Percentiles rank a stretch among this genome's conserved stretches.
Conservation (phyloP, 2,113 vertebrate genomes). For the Chloebia gouldiae region DNA sequence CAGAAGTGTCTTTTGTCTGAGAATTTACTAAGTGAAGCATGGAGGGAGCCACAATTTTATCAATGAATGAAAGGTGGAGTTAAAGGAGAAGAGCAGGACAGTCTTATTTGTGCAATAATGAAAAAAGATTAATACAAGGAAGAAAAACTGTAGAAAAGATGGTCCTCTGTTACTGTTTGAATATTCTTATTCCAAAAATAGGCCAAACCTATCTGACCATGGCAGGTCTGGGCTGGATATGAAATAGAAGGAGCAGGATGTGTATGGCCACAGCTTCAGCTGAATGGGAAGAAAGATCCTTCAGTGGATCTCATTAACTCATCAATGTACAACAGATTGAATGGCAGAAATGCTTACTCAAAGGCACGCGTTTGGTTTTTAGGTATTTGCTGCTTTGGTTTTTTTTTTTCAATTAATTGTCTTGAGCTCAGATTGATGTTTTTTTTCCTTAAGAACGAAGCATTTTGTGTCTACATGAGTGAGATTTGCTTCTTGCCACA, state of each 20-base stretch:
- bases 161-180: not conserved
- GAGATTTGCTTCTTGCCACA: not conserved
- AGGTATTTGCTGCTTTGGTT: not conserved
- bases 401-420: not conserved
- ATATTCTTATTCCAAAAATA: slow-evolving; percentile 19
- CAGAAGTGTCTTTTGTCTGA: not conserved
- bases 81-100: not conserved
- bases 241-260: not conserved
- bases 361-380: not conserved
- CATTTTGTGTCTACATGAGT: not conserved
- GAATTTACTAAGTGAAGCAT: not conserved
- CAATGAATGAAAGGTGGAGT: not conserved
- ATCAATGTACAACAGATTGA: not conserved
- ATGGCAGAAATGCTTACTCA: not conserved
- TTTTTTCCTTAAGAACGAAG: not conserved
- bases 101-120: not conserved
- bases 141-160: not conserved
- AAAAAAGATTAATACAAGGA: not conserved
- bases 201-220: not conserved
- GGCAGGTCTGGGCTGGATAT: not conserved
- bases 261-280: not conserved
- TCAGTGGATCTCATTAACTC: not conserved
- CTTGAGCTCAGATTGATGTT: not conserved
- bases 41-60: not conserved
- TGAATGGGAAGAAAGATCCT: not conserved